Evolutionary conservation across 2,888 invertebrate genomes (phyloP), one percentile per base, ranked within the genome.

Genomic region (Candidula unifasciata): DNA sequence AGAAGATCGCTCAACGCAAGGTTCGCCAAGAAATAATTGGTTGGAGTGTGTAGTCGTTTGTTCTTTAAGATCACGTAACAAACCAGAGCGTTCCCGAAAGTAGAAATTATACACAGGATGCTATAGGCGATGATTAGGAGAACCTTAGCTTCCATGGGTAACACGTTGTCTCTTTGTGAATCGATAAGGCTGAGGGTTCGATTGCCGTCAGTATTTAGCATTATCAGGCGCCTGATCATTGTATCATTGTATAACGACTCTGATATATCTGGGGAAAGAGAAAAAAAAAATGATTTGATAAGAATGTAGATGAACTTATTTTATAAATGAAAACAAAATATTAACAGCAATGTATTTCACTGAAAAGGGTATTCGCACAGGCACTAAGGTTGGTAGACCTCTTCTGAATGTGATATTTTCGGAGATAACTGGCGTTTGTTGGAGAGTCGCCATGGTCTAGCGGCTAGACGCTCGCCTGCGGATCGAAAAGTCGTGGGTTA

Each of bases 1-100:
- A 91, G 82, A 3, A 93, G 83, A 86, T 93, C 93, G 2, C 92
- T 91, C 21, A 91, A 84, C 0, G 93, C 91, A 66, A 93, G 88
- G 84, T 93, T 93, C 8, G 90, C 91, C 24, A 93, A 91, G 86
- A 93, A 93, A 80, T 91, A 87, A 86, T 92, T 92, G 8, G 93
- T 92, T 18, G 92, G 92, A 8, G 92, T 93, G 85, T 91, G 92
- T 86, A 93, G 89, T 52, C 92, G 87, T 73, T 88, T 89, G 86
- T 92, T 91, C 54, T 90, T 88, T 18, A 89, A 86, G 18, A 93
- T 90, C 57, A 93, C 92, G 85, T 92, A 90, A 83, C 91, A 91
- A 24, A 92, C 92, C 16, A 93, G 85, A 0, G 89, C 84, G 73
- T 93, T 93, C 2, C 92, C 92, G 81, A 92, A 89, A 30, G 92